Evolutionary conservation across 1,140 invertebrate species (phyloP).

Genomic region (Cotesia typhae): DNA sequence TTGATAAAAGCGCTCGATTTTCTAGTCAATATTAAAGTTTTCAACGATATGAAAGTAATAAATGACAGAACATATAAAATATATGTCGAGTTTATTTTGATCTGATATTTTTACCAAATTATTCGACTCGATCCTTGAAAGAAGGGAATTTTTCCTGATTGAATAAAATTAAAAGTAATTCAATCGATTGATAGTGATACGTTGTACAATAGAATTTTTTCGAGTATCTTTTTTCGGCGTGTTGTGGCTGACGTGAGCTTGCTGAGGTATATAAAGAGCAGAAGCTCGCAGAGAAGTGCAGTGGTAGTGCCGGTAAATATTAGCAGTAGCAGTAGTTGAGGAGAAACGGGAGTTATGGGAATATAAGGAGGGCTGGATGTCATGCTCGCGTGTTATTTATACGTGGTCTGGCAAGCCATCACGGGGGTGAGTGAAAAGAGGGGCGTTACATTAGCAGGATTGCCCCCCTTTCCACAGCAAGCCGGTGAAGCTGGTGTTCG

Average conservation of each 20-base stretch:
- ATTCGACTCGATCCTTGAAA: too few species aligned
- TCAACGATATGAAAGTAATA: too few species aligned
- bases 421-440: conserved; percentile 40
- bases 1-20: too few species aligned
- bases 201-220: too few species aligned
- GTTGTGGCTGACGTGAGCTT: conserved; percentile 26
- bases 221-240: conserved; percentile 15
- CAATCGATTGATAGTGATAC: too few species aligned
- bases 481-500: not conserved
- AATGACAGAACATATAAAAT: too few species aligned
- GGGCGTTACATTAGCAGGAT: conserved; percentile 60
- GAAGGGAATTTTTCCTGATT: too few species aligned
- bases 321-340: conserved; percentile 26
- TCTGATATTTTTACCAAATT: too few species aligned
- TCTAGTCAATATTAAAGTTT: too few species aligned
- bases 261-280: conserved; percentile 25
- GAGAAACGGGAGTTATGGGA: conserved; percentile 29
- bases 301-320: too few species aligned
- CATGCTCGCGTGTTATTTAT: conserved; percentile 54
- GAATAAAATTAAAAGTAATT: too few species aligned
- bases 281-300: conserved; percentile 2
- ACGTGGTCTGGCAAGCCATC: conserved; percentile 51
- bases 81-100: too few species aligned
- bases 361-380: conserved; percentile 42
- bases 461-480: conserved; percentile 45